Evolutionary conservation across 2,888 invertebrate species (phyloP).

Genomic region (Lymantria dispar): DNA sequence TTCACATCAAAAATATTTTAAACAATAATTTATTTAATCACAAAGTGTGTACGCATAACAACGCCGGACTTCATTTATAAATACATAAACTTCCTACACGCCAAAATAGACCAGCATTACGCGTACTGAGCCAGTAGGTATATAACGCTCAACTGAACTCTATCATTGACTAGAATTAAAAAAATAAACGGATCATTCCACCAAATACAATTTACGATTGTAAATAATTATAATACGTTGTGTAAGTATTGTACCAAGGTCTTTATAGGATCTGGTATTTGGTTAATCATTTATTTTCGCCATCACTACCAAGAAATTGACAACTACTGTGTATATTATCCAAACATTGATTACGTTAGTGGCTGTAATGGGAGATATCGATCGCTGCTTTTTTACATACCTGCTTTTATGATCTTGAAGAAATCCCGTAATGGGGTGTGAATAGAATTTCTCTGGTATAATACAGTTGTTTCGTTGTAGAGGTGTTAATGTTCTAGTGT

Average conservation of each 20-base stretch:
- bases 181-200: constrained; percentile 65
- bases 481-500: constrained; percentile 15
- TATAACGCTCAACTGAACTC: constrained; percentile 35
- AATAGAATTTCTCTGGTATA: constrained; percentile 4
- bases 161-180: constrained; percentile 55
- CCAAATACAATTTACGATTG: constrained; percentile 62
- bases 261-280: constrained; percentile 32
- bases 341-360: constrained; percentile 13
- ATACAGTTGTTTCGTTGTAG: constrained; percentile 5
- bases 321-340: constrained; percentile 21
- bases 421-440: constrained; percentile 17
- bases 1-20: constrained; percentile 9
- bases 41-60: constrained; percentile 21
- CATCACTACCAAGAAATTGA: constrained; percentile 24
- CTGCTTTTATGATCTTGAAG: constrained; percentile 8
- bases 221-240: constrained; percentile 60
- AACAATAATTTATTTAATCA: constrained; percentile 29
- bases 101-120: constrained; percentile 39
- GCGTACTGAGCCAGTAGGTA: constrained; percentile 14
- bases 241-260: constrained; percentile 43
- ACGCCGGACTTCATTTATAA: constrained; percentile 38
- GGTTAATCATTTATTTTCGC: constrained; percentile 36
- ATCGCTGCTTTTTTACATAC: constrained; percentile 6
- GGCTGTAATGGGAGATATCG: constrained; percentile 1
- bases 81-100: constrained; percentile 46